Evolutionary conservation across 2,113 vertebrate genomes (phyloP), one percentile per base, ranked within the genome.

Genomic region (Trinectes maculatus): DNA sequence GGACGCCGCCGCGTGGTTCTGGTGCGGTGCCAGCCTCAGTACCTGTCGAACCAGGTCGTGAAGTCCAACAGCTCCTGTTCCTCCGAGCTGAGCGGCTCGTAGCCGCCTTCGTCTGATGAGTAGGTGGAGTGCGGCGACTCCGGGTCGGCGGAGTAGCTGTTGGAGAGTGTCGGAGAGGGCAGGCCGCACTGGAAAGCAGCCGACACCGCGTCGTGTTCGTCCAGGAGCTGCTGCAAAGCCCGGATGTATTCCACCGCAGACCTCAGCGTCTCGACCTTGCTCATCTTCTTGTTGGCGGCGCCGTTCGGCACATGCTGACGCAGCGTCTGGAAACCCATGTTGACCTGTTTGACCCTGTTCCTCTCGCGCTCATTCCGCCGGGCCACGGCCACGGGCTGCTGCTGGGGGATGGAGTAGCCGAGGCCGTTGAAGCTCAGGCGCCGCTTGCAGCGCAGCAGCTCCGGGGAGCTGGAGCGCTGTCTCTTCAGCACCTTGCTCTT

Each of bases 201-300:
- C 7, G 93, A 91, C 84, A 94, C 92, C 0, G 93, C 92, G 71
- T 97, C 95, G 53, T 97, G 95, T 76, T 97, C 96, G 74, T 95
- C 95, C 46, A 99, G 89, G 25, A 97, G 94, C 43, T 93, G 90
- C 89, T 99, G 97, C 75, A 98, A 74, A 29, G 97, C 97, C 16
- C 95, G 90, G 85, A 99, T 98, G 89, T 98, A 99, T 86, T 97
- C 94, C 77, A 96, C 96, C 13, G 97, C 96, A 0, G 97, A 98
- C 77, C 96, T 91, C 68, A 98, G 93, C 0, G 97, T 98, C 91
- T 98, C 96, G 87, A 97, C 97, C 48, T 99, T 99, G 91, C 97
- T 99, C 94, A 99, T 95, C 91, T 97, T 98, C 93, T 96, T 98
- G 92, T 94, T 96, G 74, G 96, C 95, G 19, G 95, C 94, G 52